Base-by-base conservation (phyloP, 2,888 invertebrate genomes). In the Plebejus argus region DNA sequence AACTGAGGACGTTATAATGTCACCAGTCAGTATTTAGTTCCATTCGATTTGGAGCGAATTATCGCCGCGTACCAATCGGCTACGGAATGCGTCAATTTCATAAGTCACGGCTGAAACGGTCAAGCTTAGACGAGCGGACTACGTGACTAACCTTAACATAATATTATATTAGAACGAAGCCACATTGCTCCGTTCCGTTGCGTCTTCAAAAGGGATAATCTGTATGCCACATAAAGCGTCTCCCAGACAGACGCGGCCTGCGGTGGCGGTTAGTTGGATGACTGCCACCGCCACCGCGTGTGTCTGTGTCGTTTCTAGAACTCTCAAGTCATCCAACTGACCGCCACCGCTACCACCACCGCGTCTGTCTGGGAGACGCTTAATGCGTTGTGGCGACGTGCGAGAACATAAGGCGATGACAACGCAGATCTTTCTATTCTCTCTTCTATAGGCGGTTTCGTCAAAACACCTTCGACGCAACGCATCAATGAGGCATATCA, bases 21-120 rank as follows among this genome's bases (percentile, higher is more conserved):
- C 61, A 23, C 23, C 58, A 61, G 61, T 61, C 61, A 61, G 20
- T 61, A 58, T 58, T 58, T 20, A 12, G 61, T 23, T 23, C 23
- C 61, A 61, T 61, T 20, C 23, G n/a, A 72, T 72, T 20, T 10
- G 72, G 23, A 72, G 49, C 72, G 7, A 72, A 49, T 72, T 49
- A 72, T 45, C 39, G 39, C n/a, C 35, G 45, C 33, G 39, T 45
- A 20, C 72, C 70, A 77, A 77, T 70, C 53, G 23, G 70, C 49
- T 77, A 20, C 70, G 77, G 56, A 77, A 77, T 77, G 70, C 77
- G 77, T 77, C 70, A 70, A 56, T 70, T 76, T 71, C 71, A 70
- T 56, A 77, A 71, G 71, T 39, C 39, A 39, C 39, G 71, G 71
- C 12, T 39, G 20, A 72, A 72, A 45, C n/a, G 45, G 70, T 70